Conservation (phyloP, 2,113 vertebrate genomes). For the cat (Felis catus) region DNA sequence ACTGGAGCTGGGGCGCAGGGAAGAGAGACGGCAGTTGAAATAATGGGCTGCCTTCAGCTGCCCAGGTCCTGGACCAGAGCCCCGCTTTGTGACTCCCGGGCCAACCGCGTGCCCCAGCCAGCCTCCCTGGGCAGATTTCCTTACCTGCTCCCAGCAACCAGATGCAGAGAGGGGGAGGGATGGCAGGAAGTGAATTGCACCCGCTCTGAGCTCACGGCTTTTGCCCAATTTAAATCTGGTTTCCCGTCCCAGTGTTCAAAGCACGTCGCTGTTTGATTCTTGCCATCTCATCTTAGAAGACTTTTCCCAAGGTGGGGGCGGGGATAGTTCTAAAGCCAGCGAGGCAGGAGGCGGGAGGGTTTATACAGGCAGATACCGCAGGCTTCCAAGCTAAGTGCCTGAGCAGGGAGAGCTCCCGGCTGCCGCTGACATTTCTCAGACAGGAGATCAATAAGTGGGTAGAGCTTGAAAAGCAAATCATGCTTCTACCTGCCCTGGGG, state of each 20-base stretch:
- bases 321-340: constrained; percentile 73
- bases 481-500: constrained; percentile 76
- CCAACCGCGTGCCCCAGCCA: neutral
- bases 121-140: neutral
- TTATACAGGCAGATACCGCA: constrained; percentile 64
- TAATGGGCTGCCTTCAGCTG: neutral
- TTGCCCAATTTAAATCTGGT: constrained; percentile 73
- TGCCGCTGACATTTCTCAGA: constrained; percentile 79
- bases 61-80: neutral
- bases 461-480: constrained; percentile 79
- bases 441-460: constrained; percentile 81
- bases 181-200: constrained; percentile 49
- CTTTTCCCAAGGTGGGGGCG: constrained; percentile 66
- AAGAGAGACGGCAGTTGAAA: neutral
- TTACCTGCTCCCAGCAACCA: constrained; percentile 11
- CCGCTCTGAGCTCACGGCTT: constrained; percentile 59
- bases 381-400: constrained; percentile 76
- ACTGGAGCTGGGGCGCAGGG: neutral
- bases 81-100: neutral
- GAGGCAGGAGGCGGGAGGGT: constrained; percentile 56
- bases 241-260: constrained; percentile 71
- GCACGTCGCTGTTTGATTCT: constrained; percentile 64
- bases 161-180: neutral
- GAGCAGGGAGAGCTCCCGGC: constrained; percentile 63
- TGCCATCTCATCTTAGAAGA: constrained; percentile 74